Evolutionary conservation across 2,888 invertebrate genomes (phyloP), one percentile per base, ranked within the genome.

Genomic region (Plusia festucae): DNA sequence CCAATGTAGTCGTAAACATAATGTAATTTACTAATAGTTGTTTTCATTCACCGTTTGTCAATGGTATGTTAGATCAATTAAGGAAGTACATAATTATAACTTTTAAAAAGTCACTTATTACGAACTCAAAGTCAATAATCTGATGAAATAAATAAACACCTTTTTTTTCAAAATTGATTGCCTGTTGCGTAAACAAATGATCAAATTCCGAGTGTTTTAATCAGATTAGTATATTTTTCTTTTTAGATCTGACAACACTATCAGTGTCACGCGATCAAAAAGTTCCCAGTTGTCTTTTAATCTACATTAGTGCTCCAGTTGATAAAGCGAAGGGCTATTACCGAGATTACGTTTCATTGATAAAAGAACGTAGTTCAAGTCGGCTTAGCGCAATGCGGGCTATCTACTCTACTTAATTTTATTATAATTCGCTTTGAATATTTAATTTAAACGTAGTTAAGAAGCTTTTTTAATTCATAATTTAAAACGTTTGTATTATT

Each of bases 241-340:
- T 63, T 49, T 60, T 46, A 16, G 20, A 30, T 51, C 44, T 58
- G 58, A 54, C 8, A 34, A 56, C 53, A 30, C 13, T 76, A 65
- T 72, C 63, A 18, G 24, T 44, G 69, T 69, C 75, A 76, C 76
- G 75, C 76, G 49, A 76, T 66, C 73, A 51, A 57, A 56, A 52
- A 53, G n/a, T 20, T 13, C 11, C 24, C 30, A 9, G 24, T 46
- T 70, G 56, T 59, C 24, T 40, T 65, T 60, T 55, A 49, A 62
- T 65, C 54, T 61, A 56, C 18, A 52, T 60, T 27, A 61, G 51
- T 57, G 16, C 30, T 34, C 6, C 7, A 32, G 30, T 61, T 44
- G 46, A 67, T 71, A 62, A 49, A 60, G 27, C 53, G 8, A 44
- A 61, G 15, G 34, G 46, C 34, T 53, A 22, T 52, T 57, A 61